Evolutionary conservation across 2,113 vertebrate species (phyloP), one percentile per base, ranked within the genome.

Genomic region (Piprites chloris): DNA sequence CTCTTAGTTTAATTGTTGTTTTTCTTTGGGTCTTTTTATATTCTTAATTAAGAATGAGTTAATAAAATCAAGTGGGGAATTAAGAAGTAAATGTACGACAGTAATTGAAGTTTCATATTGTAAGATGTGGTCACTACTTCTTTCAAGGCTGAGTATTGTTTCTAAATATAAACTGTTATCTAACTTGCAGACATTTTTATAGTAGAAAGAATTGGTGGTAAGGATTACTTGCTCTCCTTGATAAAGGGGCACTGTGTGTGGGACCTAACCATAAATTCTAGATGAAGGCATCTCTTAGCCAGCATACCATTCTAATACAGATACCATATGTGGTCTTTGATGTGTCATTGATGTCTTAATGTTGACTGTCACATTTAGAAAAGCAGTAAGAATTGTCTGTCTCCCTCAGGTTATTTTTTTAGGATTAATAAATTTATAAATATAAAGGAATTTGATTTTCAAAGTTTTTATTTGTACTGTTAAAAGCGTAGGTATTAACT

Each of bases 221-320:
- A 41, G 58, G 41, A 23, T 82, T 72, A 41, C 16, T 85, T 90
- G 10, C 12, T 23, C 5, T 94, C 13, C 11, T 32, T 2, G 1
- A 18, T 93, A 6, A 72, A 78, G 26, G 37, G 13, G 4, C 26
- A 26, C 17, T 30, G 24, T 27, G 14, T 11, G 14, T 3, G 52
- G 21, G 16, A 24, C 14, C 33, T 52, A 39, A 39, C 46, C 26
- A 13, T 56, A 68, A 41, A 50, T 78, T 74, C 50, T 82, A 65
- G 37, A 32, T 0, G 3, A 71, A 69, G 50, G 26, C 15, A 11
- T 71, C 28, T 77, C 63, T 86, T 74, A 58, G 42, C 14, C 32
- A 15, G 4, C 2, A 0, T 86, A 12, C 7, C 1, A 0, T 47
- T 87, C 37, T 55, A 12, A 66, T 37, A 21, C 1, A 4, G 41